These are phyloP conservation scores for Drosophila erecta DNA, from an alignment of 1,140 invertebrate genomes.

Conservation along the genomic window DNA sequence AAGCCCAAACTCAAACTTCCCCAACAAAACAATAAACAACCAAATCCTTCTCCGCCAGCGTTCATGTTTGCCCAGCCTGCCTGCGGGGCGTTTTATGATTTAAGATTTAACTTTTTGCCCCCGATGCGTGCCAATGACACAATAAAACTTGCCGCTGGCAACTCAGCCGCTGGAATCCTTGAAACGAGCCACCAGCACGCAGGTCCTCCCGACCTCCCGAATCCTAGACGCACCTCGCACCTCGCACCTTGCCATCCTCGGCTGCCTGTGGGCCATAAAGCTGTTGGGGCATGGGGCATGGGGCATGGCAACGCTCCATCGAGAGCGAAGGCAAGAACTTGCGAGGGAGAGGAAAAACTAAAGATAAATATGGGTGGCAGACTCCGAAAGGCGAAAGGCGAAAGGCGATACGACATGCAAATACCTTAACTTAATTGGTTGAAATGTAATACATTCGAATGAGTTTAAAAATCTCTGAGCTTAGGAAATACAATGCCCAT, in stretches of 20 bases:
- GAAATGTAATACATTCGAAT: background rate
- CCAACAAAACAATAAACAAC: constrained; percentile 31
- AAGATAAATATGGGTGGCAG: constrained; percentile 29
- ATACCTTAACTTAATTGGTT: constrained; percentile 8
- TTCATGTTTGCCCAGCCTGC: background rate
- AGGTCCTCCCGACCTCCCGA: constrained; percentile 19
- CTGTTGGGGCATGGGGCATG: constrained; percentile 22
- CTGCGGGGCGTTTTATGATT: constrained; percentile 53
- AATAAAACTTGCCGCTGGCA: constrained; percentile 66
- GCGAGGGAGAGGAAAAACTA: constrained; percentile 18
- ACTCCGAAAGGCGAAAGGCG: background rate
- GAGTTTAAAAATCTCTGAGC: background rate
- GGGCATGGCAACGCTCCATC: constrained; percentile 21
- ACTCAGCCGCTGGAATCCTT: constrained; percentile 47
- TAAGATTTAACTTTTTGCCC: constrained; percentile 70
- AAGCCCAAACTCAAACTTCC: constrained; percentile 14
- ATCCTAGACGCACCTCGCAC: constrained; percentile 48
- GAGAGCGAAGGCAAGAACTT: constrained; percentile 12
- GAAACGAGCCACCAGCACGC: constrained; percentile 63
- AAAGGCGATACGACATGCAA: constrained; percentile 1
- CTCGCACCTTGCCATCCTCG: constrained; percentile 53
- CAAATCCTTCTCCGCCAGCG: constrained; percentile 18
- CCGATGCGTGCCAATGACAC: constrained; percentile 73
- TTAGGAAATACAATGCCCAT: no score
- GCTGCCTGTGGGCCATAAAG: constrained; percentile 68